Conservation (phyloP, 1,140 invertebrate genomes). For the Macrotrachela quadricornifera region DNA sequence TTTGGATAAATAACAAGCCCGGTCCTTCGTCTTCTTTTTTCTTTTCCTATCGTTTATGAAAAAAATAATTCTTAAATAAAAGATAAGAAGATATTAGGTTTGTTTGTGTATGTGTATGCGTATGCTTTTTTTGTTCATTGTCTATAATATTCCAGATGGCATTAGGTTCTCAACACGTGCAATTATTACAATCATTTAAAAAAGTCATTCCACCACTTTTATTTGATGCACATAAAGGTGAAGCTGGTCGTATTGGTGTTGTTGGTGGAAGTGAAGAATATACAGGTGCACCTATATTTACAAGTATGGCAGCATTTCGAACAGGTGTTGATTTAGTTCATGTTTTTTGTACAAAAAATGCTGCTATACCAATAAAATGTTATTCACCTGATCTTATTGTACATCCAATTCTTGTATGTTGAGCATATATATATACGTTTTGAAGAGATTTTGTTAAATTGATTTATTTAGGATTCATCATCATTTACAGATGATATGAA, state of each 20-base stretch:
- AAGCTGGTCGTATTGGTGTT: slow-evolving; percentile 63
- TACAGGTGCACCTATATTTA: slow-evolving; percentile 85
- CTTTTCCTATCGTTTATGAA: too few relatives aligned
- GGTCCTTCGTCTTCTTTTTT: too few relatives aligned
- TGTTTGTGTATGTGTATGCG: background rate
- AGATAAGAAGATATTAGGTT: too few relatives aligned
- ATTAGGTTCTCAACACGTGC: background rate
- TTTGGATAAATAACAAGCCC: too few relatives aligned
- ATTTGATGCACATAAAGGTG: slow-evolving; percentile 52
- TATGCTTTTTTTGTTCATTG: background rate
- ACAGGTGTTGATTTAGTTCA: slow-evolving; percentile 59
- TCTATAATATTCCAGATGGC: background rate
- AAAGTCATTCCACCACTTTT: slow-evolving; percentile 40
- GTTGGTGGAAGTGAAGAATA: slow-evolving; percentile 72
- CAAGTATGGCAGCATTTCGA: slow-evolving; percentile 59
- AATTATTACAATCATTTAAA: background rate
- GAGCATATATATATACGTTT: slow-evolving; percentile 8
- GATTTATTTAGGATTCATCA: too few relatives aligned
- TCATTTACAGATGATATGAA: background rate
- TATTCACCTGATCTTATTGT: slow-evolving; percentile 94
- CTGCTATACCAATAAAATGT: slow-evolving; percentile 66
- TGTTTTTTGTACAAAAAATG: slow-evolving; percentile 61
- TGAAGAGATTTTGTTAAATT: too few relatives aligned
- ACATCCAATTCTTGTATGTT: slow-evolving; percentile 49
- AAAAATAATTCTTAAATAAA: too few relatives aligned